phyloP scores from a whole-genome alignment of 2,797 vertebrate species.

The Enteromius argenteus region DNA sequence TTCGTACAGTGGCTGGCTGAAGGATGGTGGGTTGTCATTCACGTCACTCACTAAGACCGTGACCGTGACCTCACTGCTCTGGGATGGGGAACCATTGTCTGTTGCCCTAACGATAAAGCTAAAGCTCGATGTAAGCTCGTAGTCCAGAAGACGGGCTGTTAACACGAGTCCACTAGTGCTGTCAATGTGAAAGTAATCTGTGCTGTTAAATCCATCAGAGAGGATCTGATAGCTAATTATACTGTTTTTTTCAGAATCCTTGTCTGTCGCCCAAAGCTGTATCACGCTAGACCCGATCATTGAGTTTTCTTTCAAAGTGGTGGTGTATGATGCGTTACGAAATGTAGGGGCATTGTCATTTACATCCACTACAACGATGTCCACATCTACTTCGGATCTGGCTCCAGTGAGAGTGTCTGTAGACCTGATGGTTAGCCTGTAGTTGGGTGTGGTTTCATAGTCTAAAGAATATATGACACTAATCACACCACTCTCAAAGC shows the following conservation, averaged over 20 bases:
- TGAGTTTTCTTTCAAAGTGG: slow-evolving; percentile 88
- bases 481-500: slow-evolving; percentile 92
- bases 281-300: slow-evolving; percentile 86
- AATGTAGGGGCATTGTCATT: slow-evolving; percentile 94
- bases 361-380: slow-evolving; percentile 90
- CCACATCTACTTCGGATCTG: slow-evolving; percentile 91
- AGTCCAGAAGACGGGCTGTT: slow-evolving; percentile 87
- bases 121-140: slow-evolving; percentile 85
- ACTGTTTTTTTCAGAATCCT: slow-evolving; percentile 88
- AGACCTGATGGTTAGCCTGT: slow-evolving; percentile 89
- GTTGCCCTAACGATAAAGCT: slow-evolving; percentile 85
- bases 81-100: slow-evolving; percentile 87
- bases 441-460: slow-evolving; percentile 89
- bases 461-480: slow-evolving; percentile 87
- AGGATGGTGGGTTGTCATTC: slow-evolving; percentile 93
- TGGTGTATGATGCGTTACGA: slow-evolving; percentile 79
- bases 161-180: slow-evolving; percentile 85
- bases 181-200: slow-evolving; percentile 90
- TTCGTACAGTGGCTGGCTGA: slow-evolving; percentile 88
- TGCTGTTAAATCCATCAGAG: slow-evolving; percentile 84
- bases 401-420: slow-evolving; percentile 90
- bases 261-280: slow-evolving; percentile 86
- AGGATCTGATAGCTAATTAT: slow-evolving; percentile 89
- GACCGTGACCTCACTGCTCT: slow-evolving; percentile 86
- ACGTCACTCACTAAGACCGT: slow-evolving; percentile 87